These are phyloP conservation scores for Pollicipes pollicipes DNA, from an alignment of 1,140 invertebrate species.

Conservation along the genomic window DNA sequence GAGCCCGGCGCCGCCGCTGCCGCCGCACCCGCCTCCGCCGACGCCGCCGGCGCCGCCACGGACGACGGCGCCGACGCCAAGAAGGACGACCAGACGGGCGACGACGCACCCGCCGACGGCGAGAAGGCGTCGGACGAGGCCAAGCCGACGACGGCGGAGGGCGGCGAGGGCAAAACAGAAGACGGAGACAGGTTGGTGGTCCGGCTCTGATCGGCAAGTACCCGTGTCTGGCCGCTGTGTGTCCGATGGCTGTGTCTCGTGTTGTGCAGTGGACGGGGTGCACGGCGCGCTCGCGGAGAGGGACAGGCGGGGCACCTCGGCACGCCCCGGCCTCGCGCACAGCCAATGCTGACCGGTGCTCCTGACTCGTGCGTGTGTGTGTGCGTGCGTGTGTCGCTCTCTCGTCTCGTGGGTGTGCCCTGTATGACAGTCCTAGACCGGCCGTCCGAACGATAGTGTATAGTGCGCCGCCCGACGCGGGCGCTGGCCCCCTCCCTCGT, in stretches of 20 bases:
- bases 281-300: no score
- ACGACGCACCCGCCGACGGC: neutral
- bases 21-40: neutral
- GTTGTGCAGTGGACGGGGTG: neutral
- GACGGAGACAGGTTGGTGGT: slow-evolving; percentile 4
- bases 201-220: neutral
- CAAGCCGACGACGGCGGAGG: neutral
- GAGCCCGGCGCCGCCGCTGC: neutral
- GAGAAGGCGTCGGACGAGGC: neutral
- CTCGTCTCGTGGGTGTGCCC: no score
- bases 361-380: no score
- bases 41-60: neutral
- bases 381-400: no score
- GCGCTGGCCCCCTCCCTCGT: no score
- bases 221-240: neutral
- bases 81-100: neutral
- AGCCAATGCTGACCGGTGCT: no score
- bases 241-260: neutral
- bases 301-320: no score
- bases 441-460: no score
- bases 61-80: neutral
- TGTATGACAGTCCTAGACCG: no score
- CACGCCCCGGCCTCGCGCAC: no score
- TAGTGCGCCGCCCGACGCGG: no score
- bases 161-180: neutral